phyloP scores from a whole-genome alignment of 2,888 invertebrate genomes.

The Napeogenes sylphis region DNA sequence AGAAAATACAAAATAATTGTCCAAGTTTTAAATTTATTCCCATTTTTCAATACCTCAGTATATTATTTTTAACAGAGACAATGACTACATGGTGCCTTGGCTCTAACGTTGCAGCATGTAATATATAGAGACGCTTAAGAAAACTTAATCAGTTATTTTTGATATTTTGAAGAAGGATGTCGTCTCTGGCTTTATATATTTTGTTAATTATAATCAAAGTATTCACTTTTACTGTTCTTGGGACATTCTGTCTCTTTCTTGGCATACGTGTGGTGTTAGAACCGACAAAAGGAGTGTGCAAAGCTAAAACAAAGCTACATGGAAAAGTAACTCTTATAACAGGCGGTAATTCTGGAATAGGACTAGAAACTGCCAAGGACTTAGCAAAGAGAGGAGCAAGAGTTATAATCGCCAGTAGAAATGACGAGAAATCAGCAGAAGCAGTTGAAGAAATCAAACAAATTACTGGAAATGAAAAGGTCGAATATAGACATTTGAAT shows the following conservation, averaged over 20 bases:
- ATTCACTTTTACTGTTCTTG: no score
- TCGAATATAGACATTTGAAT: slow-evolving; percentile 77
- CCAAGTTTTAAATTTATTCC: no score
- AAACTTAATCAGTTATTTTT: background rate
- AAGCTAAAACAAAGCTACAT: slow-evolving; percentile 45
- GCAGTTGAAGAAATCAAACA: slow-evolving; percentile 82
- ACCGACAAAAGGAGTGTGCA: slow-evolving; percentile 46
- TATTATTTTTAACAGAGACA: no score
- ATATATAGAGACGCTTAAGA: no score
- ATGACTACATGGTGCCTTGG: no score
- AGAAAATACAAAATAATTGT: no score
- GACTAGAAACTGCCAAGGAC: slow-evolving; percentile 84
- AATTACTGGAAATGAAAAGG: slow-evolving; percentile 82
- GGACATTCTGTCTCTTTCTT: no score
- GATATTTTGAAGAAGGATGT: slow-evolving; percentile 9
- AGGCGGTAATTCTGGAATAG: slow-evolving; percentile 90
- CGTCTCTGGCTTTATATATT: slow-evolving; percentile 4
- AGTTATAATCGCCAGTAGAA: slow-evolving; percentile 85
- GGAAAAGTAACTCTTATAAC: slow-evolving; percentile 85
- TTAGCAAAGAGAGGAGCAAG: slow-evolving; percentile 84
- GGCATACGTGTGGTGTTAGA: slow-evolving; percentile 36
- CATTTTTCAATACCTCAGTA: no score
- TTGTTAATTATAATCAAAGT: slow-evolving; percentile 10
- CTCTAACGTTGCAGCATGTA: no score
- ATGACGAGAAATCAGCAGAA: slow-evolving; percentile 82